Percentiles rank a stretch among this genome's conserved stretches.
phyloP scores from a whole-genome alignment of 2,888 invertebrate species.

The Tyria jacobaeae region DNA sequence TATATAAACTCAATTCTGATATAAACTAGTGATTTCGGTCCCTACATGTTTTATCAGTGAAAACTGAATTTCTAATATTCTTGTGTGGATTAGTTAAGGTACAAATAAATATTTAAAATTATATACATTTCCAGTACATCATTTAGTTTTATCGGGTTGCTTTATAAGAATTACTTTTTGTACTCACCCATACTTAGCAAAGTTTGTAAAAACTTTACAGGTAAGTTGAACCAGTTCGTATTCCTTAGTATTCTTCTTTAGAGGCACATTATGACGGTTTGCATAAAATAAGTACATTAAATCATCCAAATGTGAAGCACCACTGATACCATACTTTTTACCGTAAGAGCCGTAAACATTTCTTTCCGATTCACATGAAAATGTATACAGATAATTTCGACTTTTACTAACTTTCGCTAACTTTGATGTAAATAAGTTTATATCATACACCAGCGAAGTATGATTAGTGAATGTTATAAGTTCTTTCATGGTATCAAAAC shows the following conservation, averaged over 20 bases:
- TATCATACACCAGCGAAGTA: slow-evolving; percentile 10
- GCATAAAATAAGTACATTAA: slow-evolving; percentile 66
- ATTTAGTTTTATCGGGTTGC: background rate
- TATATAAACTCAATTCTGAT: no score
- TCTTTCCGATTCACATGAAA: slow-evolving; percentile 61
- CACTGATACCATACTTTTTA: slow-evolving; percentile 55
- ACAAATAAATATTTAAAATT: no score
- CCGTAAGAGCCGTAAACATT: slow-evolving; percentile 58
- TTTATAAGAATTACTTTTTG: background rate
- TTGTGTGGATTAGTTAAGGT: no score
- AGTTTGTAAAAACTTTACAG: slow-evolving; percentile 66
- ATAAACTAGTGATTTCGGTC: no score
- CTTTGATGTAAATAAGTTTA: slow-evolving; percentile 10
- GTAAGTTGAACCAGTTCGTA: slow-evolving; percentile 61
- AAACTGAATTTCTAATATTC: no score
- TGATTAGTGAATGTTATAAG: slow-evolving; percentile 4
- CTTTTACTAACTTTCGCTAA: slow-evolving; percentile 33
- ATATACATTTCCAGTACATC: no score
- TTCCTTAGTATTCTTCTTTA: slow-evolving; percentile 57
- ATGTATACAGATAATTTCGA: slow-evolving; percentile 37
- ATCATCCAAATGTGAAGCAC: slow-evolving; percentile 68
- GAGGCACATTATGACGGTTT: slow-evolving; percentile 49
- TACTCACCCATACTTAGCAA: slow-evolving; percentile 65
- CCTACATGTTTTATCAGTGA: no score
- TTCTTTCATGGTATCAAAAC: slow-evolving; percentile 13